Evolutionary conservation across 2,888 invertebrate genomes (phyloP).

Genomic region (Actias luna): DNA sequence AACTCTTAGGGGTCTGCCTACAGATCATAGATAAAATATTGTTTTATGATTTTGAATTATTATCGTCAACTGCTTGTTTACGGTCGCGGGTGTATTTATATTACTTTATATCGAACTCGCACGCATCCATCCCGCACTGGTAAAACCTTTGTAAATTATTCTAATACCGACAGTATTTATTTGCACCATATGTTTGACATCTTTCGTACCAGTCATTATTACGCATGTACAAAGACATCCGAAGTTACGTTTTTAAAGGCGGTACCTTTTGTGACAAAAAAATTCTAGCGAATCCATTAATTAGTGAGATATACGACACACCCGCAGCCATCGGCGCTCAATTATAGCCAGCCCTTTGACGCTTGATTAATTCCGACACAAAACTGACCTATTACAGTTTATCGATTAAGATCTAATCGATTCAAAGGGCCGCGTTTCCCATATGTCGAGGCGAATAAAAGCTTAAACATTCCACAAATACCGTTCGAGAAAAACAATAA

Average conservation of each 20-base stretch:
- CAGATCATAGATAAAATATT: slow-evolving; percentile 76
- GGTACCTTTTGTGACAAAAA: slow-evolving; percentile 71
- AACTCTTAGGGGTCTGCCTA: slow-evolving; percentile 67
- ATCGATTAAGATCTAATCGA: slow-evolving; percentile 75
- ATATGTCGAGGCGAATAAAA: slow-evolving; percentile 65
- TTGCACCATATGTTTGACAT: slow-evolving; percentile 28
- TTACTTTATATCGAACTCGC: slow-evolving; percentile 68
- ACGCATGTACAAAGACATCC: slow-evolving; percentile 20
- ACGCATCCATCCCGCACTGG: slow-evolving; percentile 51
- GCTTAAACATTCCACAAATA: slow-evolving; percentile 66
- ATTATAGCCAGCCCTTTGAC: slow-evolving; percentile 74
- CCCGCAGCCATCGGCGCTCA: slow-evolving; percentile 68
- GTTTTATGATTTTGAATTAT: slow-evolving; percentile 78
- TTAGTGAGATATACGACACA: slow-evolving; percentile 77
- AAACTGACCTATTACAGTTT: slow-evolving; percentile 77
- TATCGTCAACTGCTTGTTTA: slow-evolving; percentile 75
- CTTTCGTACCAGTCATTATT: slow-evolving; percentile 36
- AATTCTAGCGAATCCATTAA: slow-evolving; percentile 78
- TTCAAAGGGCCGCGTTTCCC: slow-evolving; percentile 74
- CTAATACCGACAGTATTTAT: slow-evolving; percentile 24
- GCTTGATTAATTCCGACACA: slow-evolving; percentile 80
- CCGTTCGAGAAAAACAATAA: slow-evolving; percentile 74
- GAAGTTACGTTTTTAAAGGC: slow-evolving; percentile 34
- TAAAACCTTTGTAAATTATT: slow-evolving; percentile 26
- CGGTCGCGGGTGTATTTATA: slow-evolving; percentile 70